Conservation (phyloP, 2,113 vertebrate genomes). For the Mobula birostris region DNA sequence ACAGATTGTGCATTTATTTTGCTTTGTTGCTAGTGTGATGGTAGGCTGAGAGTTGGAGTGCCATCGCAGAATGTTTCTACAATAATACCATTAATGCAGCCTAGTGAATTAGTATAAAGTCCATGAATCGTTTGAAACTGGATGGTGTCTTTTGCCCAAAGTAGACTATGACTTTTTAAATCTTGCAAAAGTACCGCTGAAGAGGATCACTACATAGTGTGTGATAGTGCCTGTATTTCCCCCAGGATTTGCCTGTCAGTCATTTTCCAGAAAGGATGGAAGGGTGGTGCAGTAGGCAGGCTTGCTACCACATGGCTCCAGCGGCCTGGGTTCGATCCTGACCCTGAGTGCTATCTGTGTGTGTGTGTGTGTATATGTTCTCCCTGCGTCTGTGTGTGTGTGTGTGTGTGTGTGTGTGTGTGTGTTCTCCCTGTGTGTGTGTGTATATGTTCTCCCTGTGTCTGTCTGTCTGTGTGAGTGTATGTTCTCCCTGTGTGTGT, state of each 20-base stretch:
- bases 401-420: no score
- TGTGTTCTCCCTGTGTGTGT: no score
- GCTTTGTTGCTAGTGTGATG: background rate
- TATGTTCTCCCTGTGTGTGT: no score
- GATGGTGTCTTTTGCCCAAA: background rate
- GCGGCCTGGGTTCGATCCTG: no score
- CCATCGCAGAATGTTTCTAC: background rate
- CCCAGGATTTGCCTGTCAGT: background rate
- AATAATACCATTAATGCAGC: background rate
- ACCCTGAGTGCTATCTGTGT: no score
- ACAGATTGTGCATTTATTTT: background rate
- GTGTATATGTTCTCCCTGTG: no score
- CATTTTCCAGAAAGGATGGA: background rate
- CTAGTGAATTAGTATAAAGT: background rate
- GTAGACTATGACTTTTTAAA: background rate
- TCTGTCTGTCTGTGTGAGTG: no score
- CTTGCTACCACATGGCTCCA: no score
- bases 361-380: no score
- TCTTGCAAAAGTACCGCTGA: background rate
- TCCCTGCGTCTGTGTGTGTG: no score
- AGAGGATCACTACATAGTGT: background rate
- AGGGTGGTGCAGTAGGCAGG: no score
- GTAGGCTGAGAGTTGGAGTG: background rate
- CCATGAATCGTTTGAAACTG: background rate
- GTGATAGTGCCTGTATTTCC: background rate